phyloP scores from a whole-genome alignment of 92 coral and sea anemone genomes.

The Porites cylindrica region DNA sequence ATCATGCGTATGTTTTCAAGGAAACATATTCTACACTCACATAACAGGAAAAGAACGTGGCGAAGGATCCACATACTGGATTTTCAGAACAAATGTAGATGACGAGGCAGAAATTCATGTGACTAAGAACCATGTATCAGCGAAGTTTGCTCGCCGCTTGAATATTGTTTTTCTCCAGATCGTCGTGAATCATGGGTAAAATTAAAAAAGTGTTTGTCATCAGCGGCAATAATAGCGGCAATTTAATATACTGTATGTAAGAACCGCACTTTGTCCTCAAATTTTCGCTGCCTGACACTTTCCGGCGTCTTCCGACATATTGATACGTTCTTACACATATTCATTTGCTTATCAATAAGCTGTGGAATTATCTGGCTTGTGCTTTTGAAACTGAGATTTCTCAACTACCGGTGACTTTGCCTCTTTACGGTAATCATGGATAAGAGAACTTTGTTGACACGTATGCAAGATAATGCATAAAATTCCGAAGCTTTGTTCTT shows the following conservation, averaged over 20 bases:
- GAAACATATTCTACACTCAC: slow-evolving; percentile 11
- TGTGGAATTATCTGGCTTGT: neutral
- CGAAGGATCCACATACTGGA: slow-evolving; percentile 28
- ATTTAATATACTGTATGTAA: neutral
- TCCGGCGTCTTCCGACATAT: too few species aligned
- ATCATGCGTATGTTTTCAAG: neutral
- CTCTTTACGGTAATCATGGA: neutral
- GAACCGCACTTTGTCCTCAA: neutral
- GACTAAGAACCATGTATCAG: neutral
- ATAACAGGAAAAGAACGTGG: slow-evolving; percentile 7
- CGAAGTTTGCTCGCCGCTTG: neutral
- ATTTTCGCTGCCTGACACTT: too few species aligned
- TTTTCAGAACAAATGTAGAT: neutral
- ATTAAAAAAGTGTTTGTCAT: neutral
- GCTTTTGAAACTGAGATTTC: neutral
- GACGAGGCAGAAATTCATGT: slow-evolving; percentile 18
- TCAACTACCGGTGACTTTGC: neutral
- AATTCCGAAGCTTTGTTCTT: neutral
- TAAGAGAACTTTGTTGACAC: slow-evolving; percentile 21
- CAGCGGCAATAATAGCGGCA: neutral
- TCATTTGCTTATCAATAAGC: neutral
- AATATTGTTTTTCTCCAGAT: slow-evolving; percentile 1
- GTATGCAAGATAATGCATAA: slow-evolving; percentile 32
- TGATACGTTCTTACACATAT: neutral
- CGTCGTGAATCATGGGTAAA: slow-evolving; percentile 29